Base-by-base conservation (phyloP, 23 tunicate genomes). In the Trididemnum nubilum region DNA sequence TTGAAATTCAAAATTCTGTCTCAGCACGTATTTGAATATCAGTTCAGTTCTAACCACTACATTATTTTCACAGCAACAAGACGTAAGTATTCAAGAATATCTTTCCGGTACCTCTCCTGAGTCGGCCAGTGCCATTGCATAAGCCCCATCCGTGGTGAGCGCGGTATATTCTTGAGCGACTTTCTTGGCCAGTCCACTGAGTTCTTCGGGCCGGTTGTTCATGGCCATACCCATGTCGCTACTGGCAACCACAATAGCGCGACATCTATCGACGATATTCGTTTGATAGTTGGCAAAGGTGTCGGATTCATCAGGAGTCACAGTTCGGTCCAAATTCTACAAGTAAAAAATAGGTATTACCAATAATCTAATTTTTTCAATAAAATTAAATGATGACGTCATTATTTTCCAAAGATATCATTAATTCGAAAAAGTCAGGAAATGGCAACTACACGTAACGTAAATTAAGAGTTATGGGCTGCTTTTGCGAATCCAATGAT, bases 221-320 rank as follows among this genome's bases (percentile, higher is more conserved):
- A 87, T 86, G 7, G 93, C 93, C 69, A 83, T 87, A 65, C 92
- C 79, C 98, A 93, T 93, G 63, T 93, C 98, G 57, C 87, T 93
- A 51, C 90, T 87, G 51, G 81, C 54, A 3, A 76, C 86, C 65
- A 90, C 93, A 32, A 93, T 88, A 0, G 92, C 93, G 28, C 83
- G 90, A 38, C 94, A 87, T 2, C 81, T 52, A 33, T 87, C 90
- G 35, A 87, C 88, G 77, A 93, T 93, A 64, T 82, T 57, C 36
- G 94, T 81, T 39, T 93, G 98, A 84, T 83, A 93, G 80, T 87
- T 74, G 81, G 88, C 98, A 44, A 93, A 93, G 2, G 85, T 81
- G 70, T 90, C 98, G 38, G 76, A 88, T 3, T 83, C 92, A 0
- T 86, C 85, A 36, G 85, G 85, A 34, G 67, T 71, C 4, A 80